Evolutionary conservation across 2,797 vertebrate genomes (phyloP), one percentile per base, ranked within the genome.

Genomic region (Odontamblyopus rebecca): DNA sequence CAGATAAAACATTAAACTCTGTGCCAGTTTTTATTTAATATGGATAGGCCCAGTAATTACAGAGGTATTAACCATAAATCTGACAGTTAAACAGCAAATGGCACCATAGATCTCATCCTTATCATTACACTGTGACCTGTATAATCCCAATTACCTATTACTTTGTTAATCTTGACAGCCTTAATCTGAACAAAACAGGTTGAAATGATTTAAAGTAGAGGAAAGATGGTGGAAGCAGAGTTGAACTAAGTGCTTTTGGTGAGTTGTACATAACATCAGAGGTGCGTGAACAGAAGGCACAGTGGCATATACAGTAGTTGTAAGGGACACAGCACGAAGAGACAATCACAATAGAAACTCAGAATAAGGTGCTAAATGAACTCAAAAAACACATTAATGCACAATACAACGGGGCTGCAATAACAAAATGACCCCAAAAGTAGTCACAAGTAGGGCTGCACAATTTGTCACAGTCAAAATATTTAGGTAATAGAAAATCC

Each of bases 241-340:
- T 73, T 85, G 88, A 84, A 88, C 44, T 94, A 94, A 94, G 93
- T 94, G 93, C 93, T 93, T 93, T 94, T 92, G 92, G 93, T 93
- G 93, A 93, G 89, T 91, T 91, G 89, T 93, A 93, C 90, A 93
- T 92, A 94, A 93, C 91, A 93, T 87, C 88, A 93, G 93, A 94
- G 94, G 93, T 94, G 93, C 93, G 93, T 92, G 89, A 93, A 92
- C 57, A 30, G 93, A 93, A 95, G 94, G 94, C 94, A 95, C 94
- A 83, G 91, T 93, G 94, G 94, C 90, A 82, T 92, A 89, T 90
- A 94, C 92, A 92, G 90, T 91, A 90, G 90, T 90, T 89, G 91
- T 93, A 89, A 89, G 88, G 86, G 85, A 93, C 86, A 93, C 91
- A 93, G 91, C 93, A 93, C 90, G 86, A 85, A 89, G 83, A 89